Base-by-base conservation (phyloP, 2,888 invertebrate species). In the Theretra japonica region DNA sequence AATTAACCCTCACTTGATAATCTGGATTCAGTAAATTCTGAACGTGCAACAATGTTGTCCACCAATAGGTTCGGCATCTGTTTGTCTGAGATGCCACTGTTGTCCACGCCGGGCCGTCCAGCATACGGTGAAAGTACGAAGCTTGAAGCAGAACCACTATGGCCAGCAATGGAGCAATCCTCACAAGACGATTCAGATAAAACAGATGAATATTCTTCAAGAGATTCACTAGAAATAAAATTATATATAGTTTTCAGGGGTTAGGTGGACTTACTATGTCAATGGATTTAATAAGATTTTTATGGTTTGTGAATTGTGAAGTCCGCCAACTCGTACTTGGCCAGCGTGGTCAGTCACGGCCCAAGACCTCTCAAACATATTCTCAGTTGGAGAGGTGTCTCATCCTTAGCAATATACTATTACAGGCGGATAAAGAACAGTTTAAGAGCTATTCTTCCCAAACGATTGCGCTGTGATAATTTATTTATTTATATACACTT, bases 21-120 rank as follows among this genome's bases (percentile, higher is more conserved):
- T 6, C 23, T 5, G 79, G 71, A 23, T 82, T 81, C 2, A 87
- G 76, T 59, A 78, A 87, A 73, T 90, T 91, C 73, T 91, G 90
- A 28, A 90, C 75, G 72, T 89, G 83, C 15, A 91, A 73, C 23
- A 91, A 72, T 0, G 90, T 86, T 0, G 82, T 69, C 91, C 90
- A 91, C 91, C 91, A 91, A 70, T 83, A 77, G 15, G 65, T 68
- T 17, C 85, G 74, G 65, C 83, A 83, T 33, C 59, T 70, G 73
- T 82, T 73, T 0, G 80, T 80, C 60, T 79, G 70, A 3, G 41
- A 0, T 30, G 79, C 91, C 85, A 95, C 71, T 82, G 75, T 4
- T 83, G 87, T 11, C 95, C 95, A 82, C 82, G 89, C 53, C 1
- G 90, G 91, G 0, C 89, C 88, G 68, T 86, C 89, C 0, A 83